Percentiles rank a stretch among this genome's conserved stretches.
Evolutionary conservation across 92 coral and sea anemone genomes (phyloP).

Genomic region (Parazoanthus swiftii): DNA sequence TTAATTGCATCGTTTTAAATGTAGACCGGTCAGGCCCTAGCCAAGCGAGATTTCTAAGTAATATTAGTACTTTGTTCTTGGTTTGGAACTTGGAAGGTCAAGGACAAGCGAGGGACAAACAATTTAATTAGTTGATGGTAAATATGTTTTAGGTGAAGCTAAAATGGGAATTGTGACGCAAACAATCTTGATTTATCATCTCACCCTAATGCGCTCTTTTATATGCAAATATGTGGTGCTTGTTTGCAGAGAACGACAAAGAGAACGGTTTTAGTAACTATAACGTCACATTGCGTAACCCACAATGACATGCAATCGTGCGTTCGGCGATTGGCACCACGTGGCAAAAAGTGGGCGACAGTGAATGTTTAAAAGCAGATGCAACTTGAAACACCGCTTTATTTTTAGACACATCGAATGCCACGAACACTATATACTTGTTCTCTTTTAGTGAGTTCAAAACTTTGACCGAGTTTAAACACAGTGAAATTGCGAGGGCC

Average conservation of each 20-base stretch:
- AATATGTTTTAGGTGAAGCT: not conserved
- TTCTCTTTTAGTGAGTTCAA: not conserved
- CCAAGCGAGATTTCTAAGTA: not conserved
- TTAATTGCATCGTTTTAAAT: no score
- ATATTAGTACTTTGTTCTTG: no score
- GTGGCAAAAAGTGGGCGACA: not conserved
- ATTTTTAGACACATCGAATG: not conserved
- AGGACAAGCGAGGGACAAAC: not conserved
- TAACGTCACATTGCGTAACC: constrained; percentile 32
- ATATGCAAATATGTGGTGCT: not conserved
- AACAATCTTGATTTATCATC: not conserved
- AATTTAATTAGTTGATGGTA: not conserved
- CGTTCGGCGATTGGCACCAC: not conserved
- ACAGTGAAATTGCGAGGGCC: not conserved
- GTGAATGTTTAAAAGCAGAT: not conserved
- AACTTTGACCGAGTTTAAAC: not conserved
- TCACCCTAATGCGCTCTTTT: not conserved
- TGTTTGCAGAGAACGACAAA: not conserved
- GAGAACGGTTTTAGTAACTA: not conserved
- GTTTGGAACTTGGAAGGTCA: not conserved
- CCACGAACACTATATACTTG: not conserved
- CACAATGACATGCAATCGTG: not conserved
- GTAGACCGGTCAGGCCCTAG: not conserved
- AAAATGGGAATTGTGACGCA: not conserved
- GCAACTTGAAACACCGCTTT: not conserved